phyloP scores from a whole-genome alignment of 64 coral and sea anemone genomes.

The Montipora foliosa region DNA sequence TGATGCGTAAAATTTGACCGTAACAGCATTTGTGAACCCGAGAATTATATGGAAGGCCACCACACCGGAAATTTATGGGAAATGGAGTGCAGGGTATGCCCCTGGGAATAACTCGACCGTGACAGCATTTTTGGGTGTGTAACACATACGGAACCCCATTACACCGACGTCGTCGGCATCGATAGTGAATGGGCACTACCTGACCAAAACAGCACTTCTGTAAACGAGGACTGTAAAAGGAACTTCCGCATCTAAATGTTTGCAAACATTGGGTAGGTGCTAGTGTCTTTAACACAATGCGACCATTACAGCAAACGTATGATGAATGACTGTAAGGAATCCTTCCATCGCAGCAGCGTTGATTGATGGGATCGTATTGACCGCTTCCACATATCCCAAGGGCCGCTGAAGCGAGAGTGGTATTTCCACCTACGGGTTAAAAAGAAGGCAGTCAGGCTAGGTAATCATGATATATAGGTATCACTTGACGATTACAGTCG shows the following conservation, averaged over 20 bases:
- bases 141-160: not conserved
- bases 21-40: constrained; percentile 4
- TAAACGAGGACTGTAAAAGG: not conserved
- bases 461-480: not conserved
- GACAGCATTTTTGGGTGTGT: not conserved
- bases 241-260: not conserved
- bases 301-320: not conserved
- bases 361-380: not conserved
- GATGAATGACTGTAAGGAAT: not conserved
- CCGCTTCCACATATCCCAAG: not conserved
- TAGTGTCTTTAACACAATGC: not conserved
- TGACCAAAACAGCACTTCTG: constrained; percentile 1
- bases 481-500: not conserved
- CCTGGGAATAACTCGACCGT: not conserved
- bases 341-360: not conserved
- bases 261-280: not conserved
- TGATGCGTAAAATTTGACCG: not conserved
- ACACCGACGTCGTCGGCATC: not conserved
- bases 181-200: not conserved
- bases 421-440: not conserved
- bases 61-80: not conserved
- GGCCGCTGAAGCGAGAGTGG: not conserved
- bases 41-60: not conserved
- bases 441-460: not conserved
- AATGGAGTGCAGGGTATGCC: not conserved